phyloP scores from a whole-genome alignment of 1,140 invertebrate genomes.

The Leptinotarsa lineolata region DNA sequence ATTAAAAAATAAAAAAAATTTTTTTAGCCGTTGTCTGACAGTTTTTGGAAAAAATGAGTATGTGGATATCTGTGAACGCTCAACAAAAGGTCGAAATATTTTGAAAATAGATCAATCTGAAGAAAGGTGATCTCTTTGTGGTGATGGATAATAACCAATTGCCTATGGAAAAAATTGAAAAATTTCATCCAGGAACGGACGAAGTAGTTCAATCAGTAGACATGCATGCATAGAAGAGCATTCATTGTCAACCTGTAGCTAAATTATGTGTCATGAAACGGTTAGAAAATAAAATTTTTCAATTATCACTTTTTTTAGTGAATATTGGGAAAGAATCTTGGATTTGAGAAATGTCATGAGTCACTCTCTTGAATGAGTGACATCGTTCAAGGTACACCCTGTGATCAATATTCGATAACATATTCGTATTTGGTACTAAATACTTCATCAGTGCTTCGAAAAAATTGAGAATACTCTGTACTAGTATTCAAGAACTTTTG shows the following conservation, averaged over 20 bases:
- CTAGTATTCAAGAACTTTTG: too few relatives aligned
- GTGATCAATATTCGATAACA: too few relatives aligned
- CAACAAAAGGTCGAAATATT: neutral
- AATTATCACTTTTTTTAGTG: too few relatives aligned
- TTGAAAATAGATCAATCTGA: neutral
- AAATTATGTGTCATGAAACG: neutral
- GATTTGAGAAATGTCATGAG: too few relatives aligned
- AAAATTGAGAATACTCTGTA: too few relatives aligned
- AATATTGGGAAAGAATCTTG: too few relatives aligned
- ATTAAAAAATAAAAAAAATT: neutral
- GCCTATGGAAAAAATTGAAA: neutral
- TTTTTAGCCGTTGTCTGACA: neutral
- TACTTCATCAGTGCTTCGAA: too few relatives aligned
- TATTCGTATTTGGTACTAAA: too few relatives aligned
- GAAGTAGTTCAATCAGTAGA: neutral
- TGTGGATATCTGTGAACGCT: neutral
- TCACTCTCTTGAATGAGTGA: too few relatives aligned
- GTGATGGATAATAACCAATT: neutral
- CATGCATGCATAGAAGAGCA: neutral
- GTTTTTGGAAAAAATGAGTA: neutral
- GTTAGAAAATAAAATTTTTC: too few relatives aligned
- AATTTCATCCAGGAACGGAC: neutral
- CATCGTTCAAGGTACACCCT: too few relatives aligned
- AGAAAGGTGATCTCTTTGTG: neutral
- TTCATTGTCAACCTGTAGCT: neutral